These are phyloP conservation scores for Beris morrisii DNA, from an alignment of 2,888 invertebrate genomes.

Conservation along the genomic window DNA sequence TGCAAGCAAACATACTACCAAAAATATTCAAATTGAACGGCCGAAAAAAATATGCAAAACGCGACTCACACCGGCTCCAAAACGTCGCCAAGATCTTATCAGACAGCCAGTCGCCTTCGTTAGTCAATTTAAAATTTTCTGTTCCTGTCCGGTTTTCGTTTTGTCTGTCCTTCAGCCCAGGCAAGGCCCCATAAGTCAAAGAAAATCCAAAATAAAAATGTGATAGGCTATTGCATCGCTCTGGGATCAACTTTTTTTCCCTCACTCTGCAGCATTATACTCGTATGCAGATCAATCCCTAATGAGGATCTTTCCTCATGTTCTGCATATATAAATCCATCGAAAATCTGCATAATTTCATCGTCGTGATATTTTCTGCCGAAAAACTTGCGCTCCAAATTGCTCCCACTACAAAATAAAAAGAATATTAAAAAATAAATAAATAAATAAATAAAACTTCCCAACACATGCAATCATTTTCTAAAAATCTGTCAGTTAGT, in stretches of 20 bases:
- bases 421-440: neutral
- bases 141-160: slow-evolving; percentile 11
- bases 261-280: too few relatives aligned
- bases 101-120: slow-evolving; percentile 34
- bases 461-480: slow-evolving; percentile 23
- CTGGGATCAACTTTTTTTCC: neutral
- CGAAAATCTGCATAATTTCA: neutral
- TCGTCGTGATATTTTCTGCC: neutral
- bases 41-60: too few relatives aligned
- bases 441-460: too few relatives aligned
- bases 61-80: slow-evolving; percentile 18
- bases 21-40: too few relatives aligned
- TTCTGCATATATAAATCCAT: neutral
- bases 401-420: neutral
- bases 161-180: slow-evolving; percentile 18
- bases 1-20: too few relatives aligned
- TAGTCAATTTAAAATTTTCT: slow-evolving; percentile 19
- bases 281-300: too few relatives aligned
- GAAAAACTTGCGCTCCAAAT: neutral
- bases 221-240: neutral
- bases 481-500: slow-evolving; percentile 44
- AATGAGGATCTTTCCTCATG: neutral
- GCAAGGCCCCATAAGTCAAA: slow-evolving; percentile 25
- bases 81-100: slow-evolving; percentile 33
- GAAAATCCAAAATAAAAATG: slow-evolving; percentile 24